Percentiles rank a stretch among this genome's conserved stretches.
phyloP scores from a whole-genome alignment of 2,797 vertebrate species.

The Chelmon rostratus region DNA sequence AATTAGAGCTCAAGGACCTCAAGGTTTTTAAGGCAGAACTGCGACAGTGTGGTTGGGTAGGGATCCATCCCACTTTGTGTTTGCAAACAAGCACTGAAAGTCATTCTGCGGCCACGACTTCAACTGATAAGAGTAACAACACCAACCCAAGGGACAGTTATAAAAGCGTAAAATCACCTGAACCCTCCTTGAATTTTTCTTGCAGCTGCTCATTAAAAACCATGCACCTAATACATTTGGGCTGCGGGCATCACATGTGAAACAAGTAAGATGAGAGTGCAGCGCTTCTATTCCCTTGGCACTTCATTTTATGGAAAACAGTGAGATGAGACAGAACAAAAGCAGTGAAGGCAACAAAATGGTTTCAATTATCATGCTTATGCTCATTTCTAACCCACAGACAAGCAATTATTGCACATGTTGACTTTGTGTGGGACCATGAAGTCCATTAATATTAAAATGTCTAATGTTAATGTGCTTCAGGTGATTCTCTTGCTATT shows the following conservation, averaged over 20 bases:
- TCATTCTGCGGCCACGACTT: neutral
- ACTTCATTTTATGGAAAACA: constrained; percentile 44
- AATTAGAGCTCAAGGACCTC: neutral
- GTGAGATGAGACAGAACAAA: constrained; percentile 7
- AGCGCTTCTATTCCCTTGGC: constrained; percentile 25
- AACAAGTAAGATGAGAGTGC: constrained; percentile 33
- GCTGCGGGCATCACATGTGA: constrained; percentile 20
- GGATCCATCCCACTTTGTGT: constrained; percentile 2
- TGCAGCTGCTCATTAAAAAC: constrained; percentile 57
- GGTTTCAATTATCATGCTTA: constrained; percentile 37
- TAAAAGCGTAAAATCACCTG: constrained; percentile 8
- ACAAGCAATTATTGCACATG: constrained; percentile 44
- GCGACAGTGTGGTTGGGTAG: neutral
- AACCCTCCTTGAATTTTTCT: constrained; percentile 21
- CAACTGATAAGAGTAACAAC: constrained; percentile 1
- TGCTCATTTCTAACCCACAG: constrained; percentile 40
- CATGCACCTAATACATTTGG: constrained; percentile 9
- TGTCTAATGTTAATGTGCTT: constrained; percentile 60
- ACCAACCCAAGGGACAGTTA: neutral
- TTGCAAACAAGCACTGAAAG: constrained; percentile 5
- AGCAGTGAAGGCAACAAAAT: constrained; percentile 40
- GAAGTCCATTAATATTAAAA: constrained; percentile 58
- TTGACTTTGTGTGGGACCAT: constrained; percentile 44
- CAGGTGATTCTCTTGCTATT: constrained; percentile 58
- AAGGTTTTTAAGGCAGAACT: neutral